phyloP scores from a whole-genome alignment of 2,888 invertebrate genomes.

The Cosmorhoe ocellata region DNA sequence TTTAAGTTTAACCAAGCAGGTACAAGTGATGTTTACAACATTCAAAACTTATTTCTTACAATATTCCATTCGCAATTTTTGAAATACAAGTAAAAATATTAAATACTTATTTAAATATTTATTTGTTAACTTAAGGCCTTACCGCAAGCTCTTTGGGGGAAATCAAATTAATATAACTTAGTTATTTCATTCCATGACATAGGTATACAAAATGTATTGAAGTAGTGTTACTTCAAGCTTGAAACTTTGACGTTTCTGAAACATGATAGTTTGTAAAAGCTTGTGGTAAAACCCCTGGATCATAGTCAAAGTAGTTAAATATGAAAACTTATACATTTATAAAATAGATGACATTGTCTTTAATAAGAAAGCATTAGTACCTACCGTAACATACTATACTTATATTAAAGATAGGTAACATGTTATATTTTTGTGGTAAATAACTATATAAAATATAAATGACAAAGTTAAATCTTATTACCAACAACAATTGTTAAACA shows the following conservation, averaged over 20 bases:
- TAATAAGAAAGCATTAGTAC: slow-evolving; percentile 50
- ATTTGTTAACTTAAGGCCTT: too few relatives aligned
- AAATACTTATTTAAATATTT: too few relatives aligned
- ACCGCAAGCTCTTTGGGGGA: too few relatives aligned
- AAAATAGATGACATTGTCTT: slow-evolving; percentile 35
- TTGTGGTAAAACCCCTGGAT: too few relatives aligned
- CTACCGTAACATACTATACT: slow-evolving; percentile 31
- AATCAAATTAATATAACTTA: too few relatives aligned
- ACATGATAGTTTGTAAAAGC: too few relatives aligned
- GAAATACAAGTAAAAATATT: slow-evolving; percentile 33
- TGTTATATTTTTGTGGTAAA: slow-evolving; percentile 46
- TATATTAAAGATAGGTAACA: slow-evolving; percentile 43
- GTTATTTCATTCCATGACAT: too few relatives aligned
- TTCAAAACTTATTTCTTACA: slow-evolving; percentile 61
- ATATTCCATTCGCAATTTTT: slow-evolving; percentile 34
- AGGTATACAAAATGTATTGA: too few relatives aligned
- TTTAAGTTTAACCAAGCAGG: slow-evolving; percentile 78
- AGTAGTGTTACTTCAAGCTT: too few relatives aligned
- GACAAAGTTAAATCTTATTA: slow-evolving; percentile 52
- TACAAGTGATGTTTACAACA: slow-evolving; percentile 80
- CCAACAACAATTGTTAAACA: slow-evolving; percentile 56
- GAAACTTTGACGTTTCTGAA: too few relatives aligned
- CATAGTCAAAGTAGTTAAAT: too few relatives aligned
- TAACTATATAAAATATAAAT: slow-evolving; percentile 51
- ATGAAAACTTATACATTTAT: slow-evolving; percentile 15